Conservation (phyloP, 2,888 invertebrate genomes). For the Sialis fuliginosa region DNA sequence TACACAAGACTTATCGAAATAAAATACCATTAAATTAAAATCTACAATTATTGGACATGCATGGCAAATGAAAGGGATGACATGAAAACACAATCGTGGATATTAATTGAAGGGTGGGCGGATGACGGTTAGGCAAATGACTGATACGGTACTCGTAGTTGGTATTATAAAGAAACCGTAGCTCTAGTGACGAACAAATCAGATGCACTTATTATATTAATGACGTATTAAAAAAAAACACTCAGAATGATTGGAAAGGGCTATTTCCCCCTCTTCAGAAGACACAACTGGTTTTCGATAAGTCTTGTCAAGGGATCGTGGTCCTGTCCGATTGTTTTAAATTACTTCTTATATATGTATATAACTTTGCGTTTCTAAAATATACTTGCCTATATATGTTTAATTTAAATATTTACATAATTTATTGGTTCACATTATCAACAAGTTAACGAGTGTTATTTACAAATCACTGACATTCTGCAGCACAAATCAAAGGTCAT, state of each 20-base stretch:
- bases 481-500: too few relatives aligned
- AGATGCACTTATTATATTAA: neutral
- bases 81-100: neutral
- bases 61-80: neutral
- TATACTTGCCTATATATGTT: neutral
- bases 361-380: neutral
- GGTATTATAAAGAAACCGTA: neutral
- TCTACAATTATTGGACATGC: neutral
- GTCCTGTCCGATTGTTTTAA: neutral
- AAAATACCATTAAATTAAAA: too few relatives aligned
- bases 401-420: neutral
- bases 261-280: neutral
- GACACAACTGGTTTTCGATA: neutral
- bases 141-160: neutral
- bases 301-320: neutral
- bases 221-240: neutral
- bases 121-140: neutral
- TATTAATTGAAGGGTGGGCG: neutral
- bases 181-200: neutral
- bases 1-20: too few relatives aligned
- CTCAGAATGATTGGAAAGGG: neutral
- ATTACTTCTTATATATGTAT: neutral
- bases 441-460: too few relatives aligned
- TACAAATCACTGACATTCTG: too few relatives aligned
- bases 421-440: neutral